Evolutionary conservation across 2,888 invertebrate species (phyloP).

Genomic region (Drosophila aldrichi): DNA sequence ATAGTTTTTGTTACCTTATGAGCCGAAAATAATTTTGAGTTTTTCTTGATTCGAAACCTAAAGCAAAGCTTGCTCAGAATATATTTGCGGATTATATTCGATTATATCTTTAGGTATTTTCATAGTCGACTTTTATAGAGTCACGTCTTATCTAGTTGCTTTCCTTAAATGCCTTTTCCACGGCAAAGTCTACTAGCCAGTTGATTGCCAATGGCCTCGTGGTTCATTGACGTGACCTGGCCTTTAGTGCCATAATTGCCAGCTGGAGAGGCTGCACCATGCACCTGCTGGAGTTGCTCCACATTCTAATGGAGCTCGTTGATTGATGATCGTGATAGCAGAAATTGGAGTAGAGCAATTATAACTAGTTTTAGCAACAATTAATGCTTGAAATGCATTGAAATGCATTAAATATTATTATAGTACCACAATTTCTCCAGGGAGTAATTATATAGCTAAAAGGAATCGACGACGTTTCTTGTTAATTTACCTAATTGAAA

Average conservation of each 20-base stretch:
- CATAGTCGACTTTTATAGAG: too few relatives aligned
- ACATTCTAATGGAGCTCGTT: constrained; percentile 45
- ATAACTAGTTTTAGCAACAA: not conserved
- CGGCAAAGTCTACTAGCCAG: constrained; percentile 65
- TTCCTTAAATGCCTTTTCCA: constrained; percentile 62
- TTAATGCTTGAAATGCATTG: not conserved
- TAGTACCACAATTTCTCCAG: not conserved
- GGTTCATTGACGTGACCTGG: constrained; percentile 57
- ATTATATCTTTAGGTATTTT: not conserved
- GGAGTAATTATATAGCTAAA: not conserved
- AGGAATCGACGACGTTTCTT: not conserved
- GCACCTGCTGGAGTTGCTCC: constrained; percentile 65
- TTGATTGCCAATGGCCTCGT: constrained; percentile 54
- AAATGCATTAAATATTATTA: not conserved
- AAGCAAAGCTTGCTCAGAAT: not conserved
- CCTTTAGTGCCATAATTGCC: constrained; percentile 64
- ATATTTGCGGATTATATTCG: not conserved
- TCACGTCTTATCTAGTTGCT: too few relatives aligned
- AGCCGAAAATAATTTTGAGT: not conserved
- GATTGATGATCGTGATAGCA: constrained; percentile 17
- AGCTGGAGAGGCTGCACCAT: constrained; percentile 48
- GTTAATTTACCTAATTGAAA: not conserved
- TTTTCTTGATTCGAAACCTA: not conserved
- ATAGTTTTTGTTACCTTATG: not conserved
- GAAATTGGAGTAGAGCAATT: constrained; percentile 29